Evolutionary conservation across 2,113 vertebrate genomes (phyloP).

Genomic region (Alexandromys fortis): DNA sequence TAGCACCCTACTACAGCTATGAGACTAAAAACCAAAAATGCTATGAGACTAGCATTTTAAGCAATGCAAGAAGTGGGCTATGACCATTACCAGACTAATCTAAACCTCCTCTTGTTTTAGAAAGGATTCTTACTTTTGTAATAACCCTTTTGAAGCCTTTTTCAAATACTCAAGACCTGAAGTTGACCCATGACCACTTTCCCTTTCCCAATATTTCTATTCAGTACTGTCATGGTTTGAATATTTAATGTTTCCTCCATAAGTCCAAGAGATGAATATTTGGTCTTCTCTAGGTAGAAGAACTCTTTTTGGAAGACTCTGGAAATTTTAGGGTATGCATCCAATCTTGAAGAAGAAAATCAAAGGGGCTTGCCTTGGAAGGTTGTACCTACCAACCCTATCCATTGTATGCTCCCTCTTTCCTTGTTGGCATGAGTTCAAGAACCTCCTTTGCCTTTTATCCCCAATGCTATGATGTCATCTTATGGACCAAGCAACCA

Average conservation of each 20-base stretch:
- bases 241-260: not conserved
- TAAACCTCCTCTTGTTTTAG: conserved; percentile 34
- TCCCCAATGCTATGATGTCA: not conserved
- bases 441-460: not conserved
- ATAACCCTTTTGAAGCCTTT: not conserved
- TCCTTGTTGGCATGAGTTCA: not conserved
- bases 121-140: conserved; percentile 18
- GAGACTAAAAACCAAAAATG: not conserved
- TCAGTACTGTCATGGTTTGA: not conserved
- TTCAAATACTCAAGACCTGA: not conserved
- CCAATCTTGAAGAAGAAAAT: not conserved
- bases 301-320: not conserved
- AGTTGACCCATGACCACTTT: conserved; percentile 1
- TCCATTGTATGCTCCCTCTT: no score
- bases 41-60: not conserved
- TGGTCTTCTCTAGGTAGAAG: not conserved
- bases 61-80: not conserved
- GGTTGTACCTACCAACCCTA: not conserved
- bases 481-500: not conserved
- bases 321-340: not conserved
- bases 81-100: conserved; percentile 54
- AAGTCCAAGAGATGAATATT: not conserved
- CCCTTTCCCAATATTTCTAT: conserved; percentile 43
- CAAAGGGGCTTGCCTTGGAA: not conserved
- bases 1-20: not conserved